Percentiles rank a stretch among this genome's conserved stretches.
These are phyloP conservation scores for Smittia aterrima DNA, from an alignment of 2,888 invertebrate species.

Conservation along the genomic window DNA sequence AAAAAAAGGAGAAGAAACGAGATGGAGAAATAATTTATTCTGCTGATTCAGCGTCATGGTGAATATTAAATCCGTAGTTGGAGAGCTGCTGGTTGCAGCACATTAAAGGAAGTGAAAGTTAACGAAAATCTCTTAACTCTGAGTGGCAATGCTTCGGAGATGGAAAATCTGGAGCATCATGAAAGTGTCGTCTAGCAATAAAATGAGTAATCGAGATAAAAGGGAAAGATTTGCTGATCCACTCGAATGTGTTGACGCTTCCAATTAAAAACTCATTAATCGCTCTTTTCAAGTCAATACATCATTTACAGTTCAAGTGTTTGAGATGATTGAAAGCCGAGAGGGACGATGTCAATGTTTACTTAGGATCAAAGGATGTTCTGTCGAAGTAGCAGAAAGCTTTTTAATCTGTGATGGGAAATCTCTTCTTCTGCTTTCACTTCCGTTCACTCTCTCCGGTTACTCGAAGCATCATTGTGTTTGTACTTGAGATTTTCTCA, in stretches of 20 bases:
- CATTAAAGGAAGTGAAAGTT: background rate
- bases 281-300: conserved; percentile 33
- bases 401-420: conserved; percentile 1
- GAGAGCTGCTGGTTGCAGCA: background rate
- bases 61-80: conserved; percentile 3
- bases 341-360: conserved; percentile 28
- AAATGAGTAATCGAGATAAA: background rate
- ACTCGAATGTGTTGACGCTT: conserved; percentile 17
- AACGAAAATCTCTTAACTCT: background rate
- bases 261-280: conserved; percentile 40
- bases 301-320: conserved; percentile 29
- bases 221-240: conserved; percentile 23
- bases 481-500: too few species aligned
- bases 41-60: conserved; percentile 25
- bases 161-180: background rate
- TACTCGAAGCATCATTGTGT: too few species aligned
- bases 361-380: conserved; percentile 30
- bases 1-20: background rate
- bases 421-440: background rate
- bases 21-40: conserved; percentile 18
- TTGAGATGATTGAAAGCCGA: background rate
- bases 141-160: background rate
- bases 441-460: background rate
- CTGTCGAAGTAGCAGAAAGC: conserved; percentile 3
- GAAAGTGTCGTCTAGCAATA: background rate